phyloP scores from a whole-genome alignment of 2,113 vertebrate species.

The Erpornis zantholeuca region DNA sequence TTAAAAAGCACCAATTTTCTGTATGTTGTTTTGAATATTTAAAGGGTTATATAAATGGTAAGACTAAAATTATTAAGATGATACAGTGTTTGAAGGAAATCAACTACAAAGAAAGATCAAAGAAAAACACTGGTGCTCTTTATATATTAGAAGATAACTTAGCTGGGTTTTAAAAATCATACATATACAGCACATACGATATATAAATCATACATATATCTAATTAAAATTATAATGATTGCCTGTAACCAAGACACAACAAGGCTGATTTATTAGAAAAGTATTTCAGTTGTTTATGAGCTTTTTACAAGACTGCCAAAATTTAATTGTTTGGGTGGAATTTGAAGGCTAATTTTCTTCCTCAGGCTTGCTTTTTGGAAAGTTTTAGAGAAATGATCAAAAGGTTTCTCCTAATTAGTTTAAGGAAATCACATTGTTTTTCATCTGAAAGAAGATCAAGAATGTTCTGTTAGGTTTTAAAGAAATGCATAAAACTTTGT shows the following conservation, averaged over 20 bases:
- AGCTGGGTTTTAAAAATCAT: neutral
- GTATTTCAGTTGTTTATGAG: neutral
- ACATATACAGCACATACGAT: neutral
- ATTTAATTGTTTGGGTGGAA: conserved; percentile 28
- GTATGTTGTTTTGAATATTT: neutral
- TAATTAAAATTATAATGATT: neutral
- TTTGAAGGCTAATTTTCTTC: conserved; percentile 6
- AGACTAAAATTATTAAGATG: neutral
- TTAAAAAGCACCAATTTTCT: neutral
- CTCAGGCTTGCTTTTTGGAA: neutral
- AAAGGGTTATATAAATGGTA: neutral
- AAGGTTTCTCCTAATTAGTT: conserved; percentile 28
- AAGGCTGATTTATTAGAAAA: conserved; percentile 2
- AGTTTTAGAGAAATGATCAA: conserved; percentile 1
- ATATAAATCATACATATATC: conserved; percentile 4
- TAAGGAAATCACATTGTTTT: conserved; percentile 2
- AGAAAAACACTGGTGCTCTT: neutral
- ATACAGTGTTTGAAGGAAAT: neutral
- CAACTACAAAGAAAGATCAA: conserved; percentile 29
- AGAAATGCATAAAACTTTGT: neutral
- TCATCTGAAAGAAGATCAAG: neutral
- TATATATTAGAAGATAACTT: neutral
- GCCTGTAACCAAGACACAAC: neutral
- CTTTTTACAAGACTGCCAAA: neutral
- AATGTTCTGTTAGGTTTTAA: neutral